phyloP scores from a whole-genome alignment of 2,888 invertebrate species.

The Petrophora chlorosata region DNA sequence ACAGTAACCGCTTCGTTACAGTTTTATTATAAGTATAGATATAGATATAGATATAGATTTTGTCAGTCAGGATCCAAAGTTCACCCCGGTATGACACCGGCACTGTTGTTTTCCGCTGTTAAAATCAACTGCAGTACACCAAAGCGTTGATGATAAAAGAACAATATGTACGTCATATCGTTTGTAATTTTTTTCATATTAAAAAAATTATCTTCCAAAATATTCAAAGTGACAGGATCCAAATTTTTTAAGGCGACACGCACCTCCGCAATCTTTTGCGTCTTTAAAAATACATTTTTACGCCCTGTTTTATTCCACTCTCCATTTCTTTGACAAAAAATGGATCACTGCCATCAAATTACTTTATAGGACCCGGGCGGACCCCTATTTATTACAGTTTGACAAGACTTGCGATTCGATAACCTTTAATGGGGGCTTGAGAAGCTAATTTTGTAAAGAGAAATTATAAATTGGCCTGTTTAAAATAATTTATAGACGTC shows the following conservation, averaged over 20 bases:
- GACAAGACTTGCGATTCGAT: constrained; percentile 27
- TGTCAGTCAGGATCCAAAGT: no score
- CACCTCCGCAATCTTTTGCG: constrained; percentile 1
- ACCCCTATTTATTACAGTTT: constrained; percentile 29
- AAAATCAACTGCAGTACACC: no score
- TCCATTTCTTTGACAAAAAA: constrained; percentile 24
- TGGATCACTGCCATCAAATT: constrained; percentile 25
- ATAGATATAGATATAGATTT: no score
- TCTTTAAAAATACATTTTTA: constrained; percentile 15
- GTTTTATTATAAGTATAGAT: no score
- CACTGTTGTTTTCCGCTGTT: no score
- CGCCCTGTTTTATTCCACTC: constrained; percentile 11
- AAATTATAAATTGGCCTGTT: constrained; percentile 22
- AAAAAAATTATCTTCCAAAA: no score
- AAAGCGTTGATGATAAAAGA: no score
- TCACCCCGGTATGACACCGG: no score
- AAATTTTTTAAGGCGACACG: constrained; percentile 1
- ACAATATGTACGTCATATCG: no score
- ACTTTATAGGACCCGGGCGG: constrained; percentile 21
- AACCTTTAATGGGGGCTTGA: constrained; percentile 18
- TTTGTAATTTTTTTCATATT: no score
- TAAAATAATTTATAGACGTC: constrained; percentile 10
- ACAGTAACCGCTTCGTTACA: no score
- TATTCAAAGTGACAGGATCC: not conserved
- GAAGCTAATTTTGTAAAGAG: constrained; percentile 21